Evolutionary conservation across 92 coral and sea anemone genomes (phyloP), one percentile per base, ranked within the genome.

Genomic region (Siderastrea siderea): DNA sequence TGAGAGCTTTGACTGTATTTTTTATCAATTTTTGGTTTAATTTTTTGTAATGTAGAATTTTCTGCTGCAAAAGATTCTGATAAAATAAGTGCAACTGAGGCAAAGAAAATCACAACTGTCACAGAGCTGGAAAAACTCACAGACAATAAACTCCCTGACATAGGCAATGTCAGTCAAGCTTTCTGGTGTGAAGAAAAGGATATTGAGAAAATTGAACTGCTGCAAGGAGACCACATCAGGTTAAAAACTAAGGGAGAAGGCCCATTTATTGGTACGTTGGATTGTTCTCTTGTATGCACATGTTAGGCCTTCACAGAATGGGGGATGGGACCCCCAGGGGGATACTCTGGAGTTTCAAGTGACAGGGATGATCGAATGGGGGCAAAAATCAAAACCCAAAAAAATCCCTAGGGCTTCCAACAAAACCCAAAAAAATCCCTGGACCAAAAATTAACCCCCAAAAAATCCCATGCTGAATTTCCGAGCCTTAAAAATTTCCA

Each of bases 111-210:
- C 8, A 84, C 82, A 49, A 60, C 89, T 16, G 89, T 93, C 50
- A 58, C 93, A 61, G 87, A 93, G 53, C 83, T 96, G 10, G 76
- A 81, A 6, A 90, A 90, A 84, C 73, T 96, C 51, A 87, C 92
- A 50, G 95, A 88, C 67, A 76, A 74, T 60, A 91, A 91, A 81
- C 83, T 90, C 15, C 68, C 93, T 15, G 90, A 77, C 3, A 84
- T 55, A 11, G 88, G 90, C 9, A 89, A 78, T 75, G 77, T 77
- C 44, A 79, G 75, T 64, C 89, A 85, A 15, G 86, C 88, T 12
- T 95, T 96, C 81, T 96, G 98, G 96, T 95, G 92, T 86, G 96
- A 95, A 83, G 98, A 96, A 72, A 91, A 88, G 71, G 90, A 90
- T 76, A 38, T 96, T 66, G 87, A 89, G 15, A 85, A 77, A 60